phyloP scores from a whole-genome alignment of 1,140 invertebrate species.

The Panulirus ornatus region DNA sequence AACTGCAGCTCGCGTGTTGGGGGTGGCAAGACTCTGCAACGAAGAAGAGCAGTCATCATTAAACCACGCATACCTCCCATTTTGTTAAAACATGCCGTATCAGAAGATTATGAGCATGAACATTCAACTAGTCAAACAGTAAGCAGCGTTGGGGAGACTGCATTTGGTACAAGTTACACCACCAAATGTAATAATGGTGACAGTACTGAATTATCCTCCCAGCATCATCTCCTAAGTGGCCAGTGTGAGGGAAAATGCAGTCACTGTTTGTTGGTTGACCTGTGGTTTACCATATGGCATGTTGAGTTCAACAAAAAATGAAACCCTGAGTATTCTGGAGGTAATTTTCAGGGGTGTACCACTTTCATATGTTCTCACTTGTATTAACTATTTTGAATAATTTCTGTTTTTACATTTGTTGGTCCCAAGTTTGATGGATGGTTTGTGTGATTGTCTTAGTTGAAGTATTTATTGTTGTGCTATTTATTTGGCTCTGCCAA shows the following conservation, averaged over 20 bases:
- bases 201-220: not conserved
- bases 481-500: conserved; percentile 43
- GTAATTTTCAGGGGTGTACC: too few species aligned
- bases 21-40: not conserved
- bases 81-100: conserved; percentile 26
- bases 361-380: not conserved
- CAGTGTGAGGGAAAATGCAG: conserved; percentile 44
- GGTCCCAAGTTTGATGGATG: conserved; percentile 33
- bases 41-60: conserved; percentile 43
- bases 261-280: conserved; percentile 49
- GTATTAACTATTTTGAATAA: not conserved
- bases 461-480: conserved; percentile 38
- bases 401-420: conserved; percentile 38
- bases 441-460: conserved; percentile 35
- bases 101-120: not conserved
- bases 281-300: conserved; percentile 67
- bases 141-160: not conserved
- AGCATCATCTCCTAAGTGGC: not conserved
- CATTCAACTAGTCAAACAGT: not conserved
- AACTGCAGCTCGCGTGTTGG: not conserved
- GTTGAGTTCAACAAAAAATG: conserved; percentile 56
- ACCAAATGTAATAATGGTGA: not conserved
- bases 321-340: too few species aligned
- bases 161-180: not conserved
- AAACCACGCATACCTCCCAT: conserved; percentile 62